Percentiles rank a stretch among this genome's conserved stretches.
phyloP scores from a whole-genome alignment of 2,888 invertebrate species.

The Cyaniris semiargus region DNA sequence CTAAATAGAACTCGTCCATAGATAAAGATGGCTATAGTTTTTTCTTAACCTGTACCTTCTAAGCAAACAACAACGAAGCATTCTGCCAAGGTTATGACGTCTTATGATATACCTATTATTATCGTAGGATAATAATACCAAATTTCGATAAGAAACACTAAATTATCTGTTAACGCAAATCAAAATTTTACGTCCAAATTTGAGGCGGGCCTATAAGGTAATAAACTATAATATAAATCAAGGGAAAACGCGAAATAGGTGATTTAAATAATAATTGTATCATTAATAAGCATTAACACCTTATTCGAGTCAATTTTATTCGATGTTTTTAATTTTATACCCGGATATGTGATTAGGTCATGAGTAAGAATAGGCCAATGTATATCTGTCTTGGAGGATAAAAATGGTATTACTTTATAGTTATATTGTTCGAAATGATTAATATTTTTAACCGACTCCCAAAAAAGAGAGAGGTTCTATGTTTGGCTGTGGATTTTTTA shows the following conservation, averaged over 20 bases:
- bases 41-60: background rate
- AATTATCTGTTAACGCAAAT: background rate
- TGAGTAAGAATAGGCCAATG: background rate
- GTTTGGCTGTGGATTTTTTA: background rate
- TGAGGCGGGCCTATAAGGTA: background rate
- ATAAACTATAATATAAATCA: background rate
- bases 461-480: background rate
- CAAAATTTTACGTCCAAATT: background rate
- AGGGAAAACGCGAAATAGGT: background rate
- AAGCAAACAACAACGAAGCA: background rate
- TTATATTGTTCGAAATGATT: background rate
- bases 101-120: background rate
- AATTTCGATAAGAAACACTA: background rate
- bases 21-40: background rate
- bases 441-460: background rate
- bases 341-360: conserved; percentile 17
- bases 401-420: background rate
- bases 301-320: background rate
- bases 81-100: background rate
- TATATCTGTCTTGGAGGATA: background rate
- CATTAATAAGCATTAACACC: conserved; percentile 12
- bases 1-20: background rate
- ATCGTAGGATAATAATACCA: background rate
- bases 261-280: conserved; percentile 15
- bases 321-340: conserved; percentile 10